Evolutionary conservation across 1,140 invertebrate genomes (phyloP).

Genomic region (Drosophila melanogaster): Release_6_plus_ISO1_MT NT_033779.5:7573501-7574000

Average conservation of each 20-base stretch:
- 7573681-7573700: slow-evolving; percentile 66
- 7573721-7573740: slow-evolving; percentile 6
- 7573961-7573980: slow-evolving; percentile 19
- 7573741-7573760: not conserved
- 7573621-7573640: slow-evolving; percentile 44
- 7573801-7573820: slow-evolving; percentile 55
- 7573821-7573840: slow-evolving; percentile 48
- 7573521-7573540: slow-evolving; percentile 69
- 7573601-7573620: slow-evolving; percentile 75
- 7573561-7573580: not conserved
- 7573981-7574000: not conserved
- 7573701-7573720: slow-evolving; percentile 47
- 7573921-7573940: slow-evolving; percentile 35
- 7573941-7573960: slow-evolving; percentile 32
- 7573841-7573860: slow-evolving; percentile 40
- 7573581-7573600: slow-evolving; percentile 54
- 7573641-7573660: slow-evolving; percentile 26
- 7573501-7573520: slow-evolving; percentile 65
- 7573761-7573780: not conserved
- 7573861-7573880: slow-evolving; percentile 45
- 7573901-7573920: slow-evolving; percentile 56
- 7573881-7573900: slow-evolving; percentile 54
- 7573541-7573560: slow-evolving; percentile 12
- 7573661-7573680: slow-evolving; percentile 75
- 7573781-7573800: slow-evolving; percentile 18